Base-by-base conservation (phyloP, 2,888 invertebrate species). In the Odontomyia ornata region DNA sequence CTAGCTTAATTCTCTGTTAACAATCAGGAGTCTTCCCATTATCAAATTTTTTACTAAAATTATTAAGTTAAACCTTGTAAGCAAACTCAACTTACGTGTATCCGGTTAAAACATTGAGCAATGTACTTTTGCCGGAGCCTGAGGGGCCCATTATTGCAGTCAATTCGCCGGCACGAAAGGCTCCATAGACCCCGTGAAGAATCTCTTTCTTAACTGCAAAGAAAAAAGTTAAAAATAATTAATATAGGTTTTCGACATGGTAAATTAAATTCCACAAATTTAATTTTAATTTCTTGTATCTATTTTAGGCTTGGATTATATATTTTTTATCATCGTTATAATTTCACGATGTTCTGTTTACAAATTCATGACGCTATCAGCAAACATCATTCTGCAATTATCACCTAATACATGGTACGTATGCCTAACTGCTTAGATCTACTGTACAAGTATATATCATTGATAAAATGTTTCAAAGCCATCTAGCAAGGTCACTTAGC, bases 81-180 rank as follows among this genome's bases (percentile, higher is more conserved):
- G 9, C 36, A 36, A 9, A 5, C 13, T 0, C 15, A 23, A 90
- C 93, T 91, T 88, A 96, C 96, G 93, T 92, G 86, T 93, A 96
- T 72, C 96, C 97, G 27, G 96, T 95, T 75, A 96, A 89, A 78
- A 96, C 95, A 85, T 96, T 97, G 85, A 96, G 91, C 1, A 97
- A 89, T 0, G 96, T 95, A 73, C 95, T 95, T 84, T 97, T 95
- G 62, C 95, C 93, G 0, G 93, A 91, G 1, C 93, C 93, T 2
- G 91, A 91, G 9, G 91, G 91, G 13, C 91, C 91, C 89, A 91
- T 89, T 79, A 91, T 91, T 78, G 91, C 91, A 11, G 90, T 88
- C 79, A 91, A 83, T 82, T 91, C 89, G 0, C 91, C 91, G 1
- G 90, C 88, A 77, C 86, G 83, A 84, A 91, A 91, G 80, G 86